A percentile compares a stretch with the other conserved stretches of the same genome.
Conservation (phyloP, 2,888 invertebrate genomes). For the Acronicta psi region DNA sequence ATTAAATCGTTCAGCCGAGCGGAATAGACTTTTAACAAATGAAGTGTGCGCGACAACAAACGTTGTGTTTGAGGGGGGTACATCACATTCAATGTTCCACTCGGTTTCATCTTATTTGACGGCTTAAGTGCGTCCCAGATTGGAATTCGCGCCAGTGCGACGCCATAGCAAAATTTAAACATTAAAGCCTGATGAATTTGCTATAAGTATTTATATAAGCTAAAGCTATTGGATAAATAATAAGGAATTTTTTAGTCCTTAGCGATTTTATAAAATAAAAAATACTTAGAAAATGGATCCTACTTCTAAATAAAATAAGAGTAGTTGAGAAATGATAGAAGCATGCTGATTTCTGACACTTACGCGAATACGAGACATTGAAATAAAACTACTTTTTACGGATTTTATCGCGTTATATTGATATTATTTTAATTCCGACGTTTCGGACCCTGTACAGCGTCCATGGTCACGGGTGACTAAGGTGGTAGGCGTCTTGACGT, state of each 20-base stretch:
- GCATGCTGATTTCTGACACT: no score
- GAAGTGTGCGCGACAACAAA: conserved; percentile 65
- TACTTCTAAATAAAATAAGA: no score
- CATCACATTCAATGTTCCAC: conserved; percentile 76
- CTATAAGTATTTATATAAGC: conserved; percentile 47
- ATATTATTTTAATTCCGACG: no score
- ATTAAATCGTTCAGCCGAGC: conserved; percentile 59
- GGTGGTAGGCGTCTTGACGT: no score
- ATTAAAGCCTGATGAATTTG: conserved; percentile 54
- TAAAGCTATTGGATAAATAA: conserved; percentile 26
- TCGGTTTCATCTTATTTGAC: conserved; percentile 76
- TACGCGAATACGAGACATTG: no score
- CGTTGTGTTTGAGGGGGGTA: conserved; percentile 61
- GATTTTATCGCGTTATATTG: no score
- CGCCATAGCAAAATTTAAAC: conserved; percentile 48
- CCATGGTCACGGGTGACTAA: no score
- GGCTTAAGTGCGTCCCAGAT: conserved; percentile 76
- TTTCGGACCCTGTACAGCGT: no score
- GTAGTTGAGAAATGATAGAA: no score
- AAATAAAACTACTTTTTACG: no score
- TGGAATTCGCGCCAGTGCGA: conserved; percentile 67
- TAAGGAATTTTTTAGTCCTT: conserved; percentile 6
- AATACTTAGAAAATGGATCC: no score
- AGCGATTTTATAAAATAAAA: no score
- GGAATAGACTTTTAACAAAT: conserved; percentile 70